Conservation (phyloP, 2,888 invertebrate species). For the Resseliella maxima region DNA sequence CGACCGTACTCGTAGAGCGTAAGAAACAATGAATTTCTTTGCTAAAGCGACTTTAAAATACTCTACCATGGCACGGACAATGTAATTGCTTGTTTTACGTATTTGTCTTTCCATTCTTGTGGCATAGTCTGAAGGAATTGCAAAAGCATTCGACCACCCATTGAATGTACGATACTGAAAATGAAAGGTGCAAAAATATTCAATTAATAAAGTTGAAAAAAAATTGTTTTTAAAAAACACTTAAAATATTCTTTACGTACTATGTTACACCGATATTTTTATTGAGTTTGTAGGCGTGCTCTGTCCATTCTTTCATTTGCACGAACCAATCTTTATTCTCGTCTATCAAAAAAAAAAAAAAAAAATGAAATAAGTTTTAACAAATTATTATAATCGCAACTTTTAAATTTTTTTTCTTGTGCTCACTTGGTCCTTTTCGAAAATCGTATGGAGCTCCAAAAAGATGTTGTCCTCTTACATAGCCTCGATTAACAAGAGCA, state of each 20-base stretch:
- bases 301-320: not conserved
- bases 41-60: too few relatives aligned
- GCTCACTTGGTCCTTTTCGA: slow-evolving; percentile 53
- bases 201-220: too few relatives aligned
- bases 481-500: not conserved
- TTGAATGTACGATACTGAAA: slow-evolving; percentile 6
- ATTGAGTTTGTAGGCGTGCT: slow-evolving; percentile 5
- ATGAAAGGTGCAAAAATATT: too few relatives aligned
- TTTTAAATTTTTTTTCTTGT: too few relatives aligned
- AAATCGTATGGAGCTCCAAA: slow-evolving; percentile 48
- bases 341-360: not conserved
- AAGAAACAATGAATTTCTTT: too few relatives aligned
- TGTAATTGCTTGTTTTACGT: slow-evolving; percentile 26
- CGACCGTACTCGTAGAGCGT: too few relatives aligned
- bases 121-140: slow-evolving; percentile 20
- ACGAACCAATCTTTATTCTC: slow-evolving; percentile 43
- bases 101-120: not conserved
- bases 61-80: slow-evolving; percentile 8
- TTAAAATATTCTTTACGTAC: too few relatives aligned
- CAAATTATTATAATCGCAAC: too few relatives aligned
- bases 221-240: too few relatives aligned
- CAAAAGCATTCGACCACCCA: slow-evolving; percentile 41
- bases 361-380: not conserved
- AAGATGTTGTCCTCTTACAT: not conserved
- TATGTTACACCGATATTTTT: not conserved